phyloP scores from a whole-genome alignment of 64 coral and sea anemone genomes.

The Stichodactyla helianthus region DNA sequence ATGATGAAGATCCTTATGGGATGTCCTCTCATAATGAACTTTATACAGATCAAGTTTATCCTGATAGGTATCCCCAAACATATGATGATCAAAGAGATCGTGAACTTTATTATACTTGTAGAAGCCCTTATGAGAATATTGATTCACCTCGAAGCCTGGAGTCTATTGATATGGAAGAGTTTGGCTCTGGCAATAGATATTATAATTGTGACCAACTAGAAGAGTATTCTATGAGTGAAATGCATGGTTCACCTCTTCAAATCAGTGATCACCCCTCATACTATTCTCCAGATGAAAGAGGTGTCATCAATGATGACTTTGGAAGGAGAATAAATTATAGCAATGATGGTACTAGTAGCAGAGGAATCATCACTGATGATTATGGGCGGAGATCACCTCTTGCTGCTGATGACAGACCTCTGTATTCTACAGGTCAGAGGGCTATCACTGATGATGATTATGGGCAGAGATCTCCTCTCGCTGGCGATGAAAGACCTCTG shows the following conservation, averaged over 20 bases:
- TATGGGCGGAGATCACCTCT: neutral
- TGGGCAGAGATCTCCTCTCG: neutral
- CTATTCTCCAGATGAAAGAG: neutral
- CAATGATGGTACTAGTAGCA: too few species aligned
- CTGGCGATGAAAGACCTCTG: neutral
- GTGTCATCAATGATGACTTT: neutral
- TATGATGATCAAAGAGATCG: neutral
- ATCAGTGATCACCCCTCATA: neutral
- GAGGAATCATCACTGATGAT: too few species aligned
- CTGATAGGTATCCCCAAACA: neutral
- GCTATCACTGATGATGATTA: neutral
- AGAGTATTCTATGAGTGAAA: neutral
- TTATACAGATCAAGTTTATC: neutral
- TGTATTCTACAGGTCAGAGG: neutral
- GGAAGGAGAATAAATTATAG: neutral
- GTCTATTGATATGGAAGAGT: neutral
- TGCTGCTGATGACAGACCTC: neutral
- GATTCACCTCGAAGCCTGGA: neutral
- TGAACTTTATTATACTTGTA: neutral
- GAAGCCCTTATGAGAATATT: slow-evolving; percentile 9
- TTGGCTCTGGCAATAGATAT: neutral
- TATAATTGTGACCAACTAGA: neutral
- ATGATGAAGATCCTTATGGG: neutral
- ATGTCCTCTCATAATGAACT: neutral
- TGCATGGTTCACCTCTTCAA: neutral